A percentile compares a stretch with the other conserved stretches of the same genome.
These are phyloP conservation scores for Ctenomys sociabilis DNA, from an alignment of 2,113 vertebrate species.

Conservation along the genomic window DNA sequence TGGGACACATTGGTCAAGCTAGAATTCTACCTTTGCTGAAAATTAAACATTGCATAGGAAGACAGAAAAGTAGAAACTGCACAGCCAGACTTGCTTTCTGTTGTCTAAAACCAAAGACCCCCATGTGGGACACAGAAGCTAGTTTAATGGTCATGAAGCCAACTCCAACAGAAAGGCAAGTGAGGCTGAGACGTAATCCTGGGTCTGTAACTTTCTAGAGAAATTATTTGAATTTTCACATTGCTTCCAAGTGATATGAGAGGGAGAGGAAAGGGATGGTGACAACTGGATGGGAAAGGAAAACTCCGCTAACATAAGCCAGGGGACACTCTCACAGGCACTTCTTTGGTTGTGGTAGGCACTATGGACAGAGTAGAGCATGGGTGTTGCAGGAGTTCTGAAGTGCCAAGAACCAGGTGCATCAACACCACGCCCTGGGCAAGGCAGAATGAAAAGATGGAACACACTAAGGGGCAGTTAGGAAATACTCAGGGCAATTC, in stretches of 20 bases:
- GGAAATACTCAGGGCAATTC: neutral
- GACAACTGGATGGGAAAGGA: neutral
- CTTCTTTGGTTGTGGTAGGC: neutral
- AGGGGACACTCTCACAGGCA: neutral
- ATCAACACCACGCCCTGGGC: neutral
- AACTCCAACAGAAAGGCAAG: neutral
- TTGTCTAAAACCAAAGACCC: neutral
- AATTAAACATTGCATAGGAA: neutral
- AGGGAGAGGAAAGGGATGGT: neutral
- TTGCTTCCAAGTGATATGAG: neutral
- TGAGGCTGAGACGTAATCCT: neutral
- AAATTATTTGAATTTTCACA: neutral
- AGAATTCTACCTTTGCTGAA: neutral
- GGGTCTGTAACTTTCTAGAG: neutral
- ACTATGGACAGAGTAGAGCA: neutral
- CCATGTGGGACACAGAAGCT: neutral
- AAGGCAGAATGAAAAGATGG: neutral
- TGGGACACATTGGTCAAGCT: neutral
- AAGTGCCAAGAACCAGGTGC: neutral
- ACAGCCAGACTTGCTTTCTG: slow-evolving; percentile 9
- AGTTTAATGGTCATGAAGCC: neutral
- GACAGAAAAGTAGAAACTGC: neutral
- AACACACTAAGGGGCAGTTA: neutral
- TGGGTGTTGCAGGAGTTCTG: neutral
- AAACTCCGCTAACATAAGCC: neutral